Evolutionary conservation across 2,113 vertebrate species (phyloP).

Genomic region (Mormoops blainvillei): DNA sequence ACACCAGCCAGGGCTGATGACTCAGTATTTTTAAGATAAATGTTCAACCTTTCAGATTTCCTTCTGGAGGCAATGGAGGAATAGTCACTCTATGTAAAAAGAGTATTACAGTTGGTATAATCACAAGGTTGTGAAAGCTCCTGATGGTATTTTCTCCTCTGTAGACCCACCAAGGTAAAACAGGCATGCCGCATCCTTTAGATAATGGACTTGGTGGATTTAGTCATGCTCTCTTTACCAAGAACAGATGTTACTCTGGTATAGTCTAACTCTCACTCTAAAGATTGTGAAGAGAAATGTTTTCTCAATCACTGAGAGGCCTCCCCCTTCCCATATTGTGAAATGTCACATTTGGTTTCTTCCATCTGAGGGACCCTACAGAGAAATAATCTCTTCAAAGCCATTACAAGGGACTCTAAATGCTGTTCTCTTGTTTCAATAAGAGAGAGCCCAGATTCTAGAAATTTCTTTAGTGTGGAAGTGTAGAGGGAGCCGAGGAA

Average conservation of each 20-base stretch:
- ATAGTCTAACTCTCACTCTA: not conserved
- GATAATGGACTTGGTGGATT: not conserved
- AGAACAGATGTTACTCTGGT: constrained; percentile 6
- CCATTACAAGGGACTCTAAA: not conserved
- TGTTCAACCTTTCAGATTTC: not conserved
- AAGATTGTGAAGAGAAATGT: constrained; percentile 30
- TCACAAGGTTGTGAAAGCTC: not conserved
- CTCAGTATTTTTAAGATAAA: not conserved
- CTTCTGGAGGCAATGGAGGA: not conserved
- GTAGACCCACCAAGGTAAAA: not conserved
- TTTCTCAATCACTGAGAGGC: not conserved
- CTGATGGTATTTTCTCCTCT: not conserved
- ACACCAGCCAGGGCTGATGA: no score
- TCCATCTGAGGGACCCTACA: not conserved
- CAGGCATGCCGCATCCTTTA: not conserved
- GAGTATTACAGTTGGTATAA: not conserved
- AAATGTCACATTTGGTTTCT: constrained; percentile 36
- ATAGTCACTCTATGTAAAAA: not conserved
- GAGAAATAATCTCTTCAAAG: constrained; percentile 29
- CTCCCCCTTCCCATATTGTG: not conserved
- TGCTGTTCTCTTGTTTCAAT: not conserved
- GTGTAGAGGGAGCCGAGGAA: not conserved
- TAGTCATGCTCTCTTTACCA: not conserved
- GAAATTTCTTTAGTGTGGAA: not conserved
- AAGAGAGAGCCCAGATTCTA: not conserved